Conservation (phyloP, 2,797 vertebrate species). For the Iguana delicatissima region DNA sequence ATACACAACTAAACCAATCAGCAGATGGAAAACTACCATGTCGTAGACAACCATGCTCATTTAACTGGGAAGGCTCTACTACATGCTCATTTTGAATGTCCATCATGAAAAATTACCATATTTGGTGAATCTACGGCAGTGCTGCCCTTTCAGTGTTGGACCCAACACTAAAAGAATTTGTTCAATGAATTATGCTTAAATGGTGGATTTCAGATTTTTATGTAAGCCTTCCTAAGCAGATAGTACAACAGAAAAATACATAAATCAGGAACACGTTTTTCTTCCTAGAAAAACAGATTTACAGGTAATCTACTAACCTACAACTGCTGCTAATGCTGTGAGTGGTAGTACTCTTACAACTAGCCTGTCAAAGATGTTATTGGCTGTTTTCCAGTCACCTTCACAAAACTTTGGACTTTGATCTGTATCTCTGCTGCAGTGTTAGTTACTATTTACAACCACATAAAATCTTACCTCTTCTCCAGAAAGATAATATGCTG, state of each 20-base stretch:
- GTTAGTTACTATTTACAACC: background rate
- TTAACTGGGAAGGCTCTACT: background rate
- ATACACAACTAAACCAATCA: too few species aligned
- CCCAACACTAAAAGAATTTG: background rate
- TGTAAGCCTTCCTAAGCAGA: background rate
- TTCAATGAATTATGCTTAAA: background rate
- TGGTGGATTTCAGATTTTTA: background rate
- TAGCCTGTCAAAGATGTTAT: background rate
- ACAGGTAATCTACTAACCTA: background rate
- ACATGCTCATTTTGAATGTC: background rate
- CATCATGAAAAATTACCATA: background rate
- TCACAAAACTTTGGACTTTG: background rate
- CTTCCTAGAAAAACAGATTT: background rate
- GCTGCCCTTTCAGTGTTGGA: background rate
- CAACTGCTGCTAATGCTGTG: background rate
- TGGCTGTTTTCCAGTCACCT: background rate
- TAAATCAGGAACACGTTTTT: background rate
- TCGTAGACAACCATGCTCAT: too few species aligned
- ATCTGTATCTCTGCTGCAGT: too few species aligned
- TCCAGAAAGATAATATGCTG: slow-evolving; percentile 97
- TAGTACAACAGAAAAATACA: background rate
- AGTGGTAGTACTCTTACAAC: background rate
- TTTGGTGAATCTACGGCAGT: background rate
- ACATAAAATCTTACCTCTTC: slow-evolving; percentile 89
- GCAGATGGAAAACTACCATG: background rate